Evolutionary conservation across 2,797 vertebrate genomes (phyloP), one percentile per base, ranked within the genome.

Genomic region (Arremon aurantiirostris): DNA sequence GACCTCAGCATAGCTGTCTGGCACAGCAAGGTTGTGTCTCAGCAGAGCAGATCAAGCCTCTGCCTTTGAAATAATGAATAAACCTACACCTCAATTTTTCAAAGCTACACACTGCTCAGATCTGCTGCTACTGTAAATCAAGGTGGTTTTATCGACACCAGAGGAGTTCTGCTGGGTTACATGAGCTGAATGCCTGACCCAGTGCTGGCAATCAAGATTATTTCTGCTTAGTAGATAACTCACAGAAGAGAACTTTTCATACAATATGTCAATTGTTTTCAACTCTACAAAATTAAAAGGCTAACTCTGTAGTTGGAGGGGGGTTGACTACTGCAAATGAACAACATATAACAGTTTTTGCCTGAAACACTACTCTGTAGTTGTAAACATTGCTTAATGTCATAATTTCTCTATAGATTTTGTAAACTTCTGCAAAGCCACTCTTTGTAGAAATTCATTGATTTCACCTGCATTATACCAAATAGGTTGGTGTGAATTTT

Each of bases 41-140:
- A 34, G 23, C 1, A 2, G 79, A 78, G 72, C 50, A 57, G 66
- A 82, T 57, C 69, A 53, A 80, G 52, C 24, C 26, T 65, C 63
- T 76, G 12, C 66, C 79, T 78, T 53, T 85, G 69, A 89, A 94
- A 94, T 81, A 72, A 81, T 52, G 83, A 96, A 92, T 79, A 77
- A 78, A 88, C 0, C 5, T 14, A 73, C 77, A 32, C 65, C 77
- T 93, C 91, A 22, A 23, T 63, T 93, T 82, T 86, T 75, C 79
- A 83, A 69, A 91, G 79, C 42, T 27, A 39, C 63, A 24, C 5
- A 2, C 47, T 2, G 19, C 57, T 91, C 70, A 82, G 66, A 79
- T 86, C 85, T 91, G 75, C 56, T 64, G 55, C 73, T 82, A 63
- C 64, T 64, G 77, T 90, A 95, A 95, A 94, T 95, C 76, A 85